Evolutionary conservation across 2,888 invertebrate species (phyloP).

Genomic region (Apoda limacodes): DNA sequence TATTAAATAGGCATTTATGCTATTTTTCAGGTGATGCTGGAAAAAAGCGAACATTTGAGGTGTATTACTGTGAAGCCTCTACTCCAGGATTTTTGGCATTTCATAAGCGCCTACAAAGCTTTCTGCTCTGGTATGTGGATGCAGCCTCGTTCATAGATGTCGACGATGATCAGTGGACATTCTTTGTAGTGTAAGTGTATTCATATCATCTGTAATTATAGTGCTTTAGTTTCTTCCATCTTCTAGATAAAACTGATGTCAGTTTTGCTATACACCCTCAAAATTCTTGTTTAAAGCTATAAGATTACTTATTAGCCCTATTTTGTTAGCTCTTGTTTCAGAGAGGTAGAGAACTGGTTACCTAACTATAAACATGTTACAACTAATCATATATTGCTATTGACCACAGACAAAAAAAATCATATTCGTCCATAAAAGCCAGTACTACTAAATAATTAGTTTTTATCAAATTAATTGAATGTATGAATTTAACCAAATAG

Average conservation of each 20-base stretch:
- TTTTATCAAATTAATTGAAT: too few relatives aligned
- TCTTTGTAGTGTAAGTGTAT: conserved; percentile 79
- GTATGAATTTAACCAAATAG: too few relatives aligned
- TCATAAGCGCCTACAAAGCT: conserved; percentile 89
- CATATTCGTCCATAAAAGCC: too few relatives aligned
- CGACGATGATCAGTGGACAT: conserved; percentile 93
- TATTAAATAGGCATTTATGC: too few relatives aligned
- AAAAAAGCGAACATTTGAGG: conserved; percentile 75
- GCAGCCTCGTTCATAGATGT: conserved; percentile 94
- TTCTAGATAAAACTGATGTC: not conserved
- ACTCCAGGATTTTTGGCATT: conserved; percentile 81
- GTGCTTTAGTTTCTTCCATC: not conserved
- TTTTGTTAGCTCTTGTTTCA: too few relatives aligned
- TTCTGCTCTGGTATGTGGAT: conserved; percentile 96
- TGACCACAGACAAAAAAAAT: too few relatives aligned
- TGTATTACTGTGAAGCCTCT: conserved; percentile 81
- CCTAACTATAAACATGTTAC: too few relatives aligned
- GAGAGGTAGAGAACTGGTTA: too few relatives aligned
- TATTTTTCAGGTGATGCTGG: conserved; percentile 48
- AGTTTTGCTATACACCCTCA: not conserved
- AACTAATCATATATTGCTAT: too few relatives aligned
- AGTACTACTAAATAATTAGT: too few relatives aligned
- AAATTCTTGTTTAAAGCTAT: not conserved
- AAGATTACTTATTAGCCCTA: not conserved
- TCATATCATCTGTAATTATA: not conserved